Evolutionary conservation across 2,797 vertebrate species (phyloP).

Genomic region (Sebastes hubbsi): DNA sequence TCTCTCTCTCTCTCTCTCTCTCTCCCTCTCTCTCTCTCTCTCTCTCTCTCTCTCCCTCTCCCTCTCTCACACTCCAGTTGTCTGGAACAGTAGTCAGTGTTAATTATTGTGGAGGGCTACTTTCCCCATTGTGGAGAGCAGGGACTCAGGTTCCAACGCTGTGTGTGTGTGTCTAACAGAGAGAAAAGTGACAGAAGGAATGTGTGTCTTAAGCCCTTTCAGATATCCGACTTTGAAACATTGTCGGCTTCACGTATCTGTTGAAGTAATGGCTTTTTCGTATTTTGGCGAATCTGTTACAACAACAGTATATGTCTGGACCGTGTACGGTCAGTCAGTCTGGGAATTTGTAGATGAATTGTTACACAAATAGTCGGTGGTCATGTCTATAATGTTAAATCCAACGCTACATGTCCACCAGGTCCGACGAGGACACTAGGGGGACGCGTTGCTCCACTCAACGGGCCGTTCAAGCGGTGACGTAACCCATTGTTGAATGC

Average conservation of each 20-base stretch:
- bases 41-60: neutral
- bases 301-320: no score
- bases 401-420: no score
- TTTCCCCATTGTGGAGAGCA: neutral
- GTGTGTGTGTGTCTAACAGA: neutral
- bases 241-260: neutral
- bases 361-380: no score
- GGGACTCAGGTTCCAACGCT: neutral
- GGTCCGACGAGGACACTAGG: no score
- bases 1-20: neutral
- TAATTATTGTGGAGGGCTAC: conserved; percentile 26
- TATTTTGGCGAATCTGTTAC: neutral
- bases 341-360: no score
- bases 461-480: no score
- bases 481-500: no score
- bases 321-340: no score
- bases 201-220: neutral
- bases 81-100: conserved; percentile 42
- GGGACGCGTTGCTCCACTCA: no score
- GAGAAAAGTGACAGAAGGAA: neutral
- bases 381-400: no score
- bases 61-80: conserved; percentile 13
- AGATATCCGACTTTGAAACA: neutral
- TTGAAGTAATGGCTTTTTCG: neutral
- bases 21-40: neutral